Percentiles rank a stretch among this genome's conserved stretches.
Conservation (phyloP, 23 tunicate species). For the Clavelina lepadiformis region DNA sequence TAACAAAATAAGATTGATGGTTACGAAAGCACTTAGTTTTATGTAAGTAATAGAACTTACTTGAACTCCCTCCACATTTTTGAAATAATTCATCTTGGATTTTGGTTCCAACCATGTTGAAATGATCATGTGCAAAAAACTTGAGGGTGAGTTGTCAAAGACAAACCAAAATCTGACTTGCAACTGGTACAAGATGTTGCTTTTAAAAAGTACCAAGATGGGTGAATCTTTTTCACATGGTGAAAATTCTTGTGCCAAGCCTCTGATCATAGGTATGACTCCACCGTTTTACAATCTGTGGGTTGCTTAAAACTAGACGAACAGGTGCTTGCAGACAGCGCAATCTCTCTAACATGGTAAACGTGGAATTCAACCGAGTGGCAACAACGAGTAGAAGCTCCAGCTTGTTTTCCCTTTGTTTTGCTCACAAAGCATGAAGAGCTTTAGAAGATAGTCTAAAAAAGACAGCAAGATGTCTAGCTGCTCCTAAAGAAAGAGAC, state of each 20-base stretch:
- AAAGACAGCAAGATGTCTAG: conserved; percentile 30
- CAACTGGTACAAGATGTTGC: not conserved
- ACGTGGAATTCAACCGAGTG: conserved; percentile 41
- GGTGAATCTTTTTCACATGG: conserved; percentile 28
- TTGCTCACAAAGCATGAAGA: conserved; percentile 22
- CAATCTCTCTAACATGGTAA: conserved; percentile 35
- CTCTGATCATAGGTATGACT: conserved; percentile 31
- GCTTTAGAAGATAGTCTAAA: conserved; percentile 42
- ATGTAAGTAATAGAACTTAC: conserved; percentile 16
- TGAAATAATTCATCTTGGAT: conserved; percentile 18
- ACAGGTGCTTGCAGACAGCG: conserved; percentile 36
- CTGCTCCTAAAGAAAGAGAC: conserved; percentile 23
- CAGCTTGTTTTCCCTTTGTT: conserved; percentile 19
- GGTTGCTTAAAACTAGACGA: conserved; percentile 27
- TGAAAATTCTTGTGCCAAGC: conserved; percentile 23
- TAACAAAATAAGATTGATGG: not conserved
- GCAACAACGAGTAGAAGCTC: conserved; percentile 35
- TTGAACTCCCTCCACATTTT: conserved; percentile 21
- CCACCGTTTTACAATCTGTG: conserved; percentile 34
- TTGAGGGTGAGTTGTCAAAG: not conserved
- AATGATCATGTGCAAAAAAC: conserved; percentile 15
- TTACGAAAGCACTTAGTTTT: too few relatives aligned
- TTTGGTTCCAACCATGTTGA: conserved; percentile 17
- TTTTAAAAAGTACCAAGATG: conserved; percentile 13
- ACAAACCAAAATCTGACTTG: conserved; percentile 7